A percentile compares a stretch with the other conserved stretches of the same genome.
phyloP scores from a whole-genome alignment of 2,797 vertebrate genomes.

The Dendrocincla fuliginosa region DNA sequence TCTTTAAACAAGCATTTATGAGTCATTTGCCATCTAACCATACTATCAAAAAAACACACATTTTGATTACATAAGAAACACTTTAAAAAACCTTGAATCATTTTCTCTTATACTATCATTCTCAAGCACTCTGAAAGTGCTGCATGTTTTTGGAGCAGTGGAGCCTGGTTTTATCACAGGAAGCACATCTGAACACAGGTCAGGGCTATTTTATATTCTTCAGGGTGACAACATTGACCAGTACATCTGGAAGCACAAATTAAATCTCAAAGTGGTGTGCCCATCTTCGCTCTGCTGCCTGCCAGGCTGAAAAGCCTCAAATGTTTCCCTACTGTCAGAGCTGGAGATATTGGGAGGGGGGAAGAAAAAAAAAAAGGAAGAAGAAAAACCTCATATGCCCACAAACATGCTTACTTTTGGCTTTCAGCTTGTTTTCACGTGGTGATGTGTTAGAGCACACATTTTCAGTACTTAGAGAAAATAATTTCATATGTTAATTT shows the following conservation, averaged over 20 bases:
- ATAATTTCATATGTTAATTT: neutral
- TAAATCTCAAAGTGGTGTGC: neutral
- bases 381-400: neutral
- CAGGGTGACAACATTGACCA: neutral
- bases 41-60: neutral
- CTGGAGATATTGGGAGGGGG: neutral
- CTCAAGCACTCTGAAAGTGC: neutral
- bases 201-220: neutral
- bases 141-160: neutral
- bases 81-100: conserved; percentile 16
- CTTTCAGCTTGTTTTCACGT: neutral
- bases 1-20: conserved; percentile 5
- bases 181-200: neutral
- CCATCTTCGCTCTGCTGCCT: neutral
- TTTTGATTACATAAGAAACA: neutral
- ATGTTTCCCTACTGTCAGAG: neutral
- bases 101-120: neutral
- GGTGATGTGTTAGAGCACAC: neutral
- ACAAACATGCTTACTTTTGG: neutral
- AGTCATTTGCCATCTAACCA: conserved; percentile 13
- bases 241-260: neutral
- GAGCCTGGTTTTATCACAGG: neutral
- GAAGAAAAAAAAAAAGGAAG: neutral
- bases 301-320: neutral
- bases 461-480: neutral